Base-by-base conservation (phyloP, 2,113 vertebrate genomes). In the Limanda limanda region DNA sequence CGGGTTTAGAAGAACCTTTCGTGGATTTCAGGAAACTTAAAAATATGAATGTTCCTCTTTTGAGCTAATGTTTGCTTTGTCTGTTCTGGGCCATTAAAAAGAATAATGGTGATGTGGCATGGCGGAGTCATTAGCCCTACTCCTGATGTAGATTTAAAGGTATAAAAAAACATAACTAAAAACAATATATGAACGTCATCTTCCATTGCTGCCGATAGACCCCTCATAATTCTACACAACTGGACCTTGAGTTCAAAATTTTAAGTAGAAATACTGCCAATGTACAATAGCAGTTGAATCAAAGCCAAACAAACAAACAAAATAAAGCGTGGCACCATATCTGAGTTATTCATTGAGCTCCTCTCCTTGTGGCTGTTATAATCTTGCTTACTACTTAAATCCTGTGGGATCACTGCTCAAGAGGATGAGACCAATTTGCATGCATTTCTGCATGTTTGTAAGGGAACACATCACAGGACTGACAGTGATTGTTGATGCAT, bases 401-500 rank as follows among this genome's bases (percentile, higher is more conserved):
- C 31, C 13, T 20, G 11, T 27, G 60, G 52, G 8, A 25, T 37
- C 27, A 2, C 4, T 35, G 37, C 60, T 40, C 4, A 27, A 48
- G 47, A 45, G 48, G 48, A 51, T 51, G 51, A 24, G 23, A 45
- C 21, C 21, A 20, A 63, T 64, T 47, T 52, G 42, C 7, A 52
- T 62, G 52, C 2, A 57, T 27, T 12, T 68, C 7, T 59, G 23
- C n/a, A 31, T 25, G 40, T 68, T 37, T 27, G 12, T 71, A 37
- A 72, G 45, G 63, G 25, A 10, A 37, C 54, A 51, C 35, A 62
- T 77, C 57, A 59, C 45, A 35, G 37, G 65, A 20, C 31, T 55
- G 31, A 73, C 31, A 13, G 48, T 51, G 45, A 68, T 40, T n/a
- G 21, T 42, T 72, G 68, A 66, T 45, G 45, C 37, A 60, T 72